Percentiles rank a stretch among this genome's conserved stretches.
Evolutionary conservation across 2,113 vertebrate species (phyloP).

Genomic region (Istiophorus platypterus): DNA sequence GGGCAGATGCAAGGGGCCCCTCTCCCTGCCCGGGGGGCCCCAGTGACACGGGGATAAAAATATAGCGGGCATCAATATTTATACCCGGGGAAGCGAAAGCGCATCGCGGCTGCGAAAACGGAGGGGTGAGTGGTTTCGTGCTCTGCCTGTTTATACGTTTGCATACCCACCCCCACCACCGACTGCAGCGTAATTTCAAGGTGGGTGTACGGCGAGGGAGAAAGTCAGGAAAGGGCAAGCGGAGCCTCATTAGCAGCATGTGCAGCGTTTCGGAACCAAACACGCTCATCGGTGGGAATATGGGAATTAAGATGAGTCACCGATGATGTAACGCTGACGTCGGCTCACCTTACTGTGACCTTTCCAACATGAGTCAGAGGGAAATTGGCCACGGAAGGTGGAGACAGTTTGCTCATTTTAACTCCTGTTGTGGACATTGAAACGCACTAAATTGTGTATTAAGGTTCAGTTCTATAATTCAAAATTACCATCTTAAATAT

Average conservation of each 20-base stretch:
- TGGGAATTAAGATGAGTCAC: conserved; percentile 4
- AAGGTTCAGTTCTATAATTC: neutral
- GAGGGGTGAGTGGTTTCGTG: conserved; percentile 24
- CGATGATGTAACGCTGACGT: neutral
- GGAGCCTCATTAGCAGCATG: neutral
- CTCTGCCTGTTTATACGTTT: neutral
- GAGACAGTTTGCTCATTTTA: neutral
- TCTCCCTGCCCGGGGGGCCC: too few relatives aligned
- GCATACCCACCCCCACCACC: neutral
- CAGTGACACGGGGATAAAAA: conserved; percentile 28
- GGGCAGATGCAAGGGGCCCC: neutral
- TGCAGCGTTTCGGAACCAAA: neutral
- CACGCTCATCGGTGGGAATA: neutral
- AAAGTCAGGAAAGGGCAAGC: neutral
- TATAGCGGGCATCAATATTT: conserved; percentile 62
- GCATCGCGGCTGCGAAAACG: neutral
- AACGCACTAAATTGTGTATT: neutral
- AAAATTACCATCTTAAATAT: neutral
- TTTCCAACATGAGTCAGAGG: conserved; percentile 23
- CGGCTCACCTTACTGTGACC: conserved; percentile 6
- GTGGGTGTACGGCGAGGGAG: neutral
- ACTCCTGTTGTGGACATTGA: too few relatives aligned
- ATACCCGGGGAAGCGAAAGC: neutral
- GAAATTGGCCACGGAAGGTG: conserved; percentile 9
- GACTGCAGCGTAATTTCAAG: neutral